A percentile compares a stretch with the other conserved stretches of the same genome.
These are phyloP conservation scores for Ostrea edulis DNA, from an alignment of 1,140 invertebrate species.

Conservation along the genomic window DNA sequence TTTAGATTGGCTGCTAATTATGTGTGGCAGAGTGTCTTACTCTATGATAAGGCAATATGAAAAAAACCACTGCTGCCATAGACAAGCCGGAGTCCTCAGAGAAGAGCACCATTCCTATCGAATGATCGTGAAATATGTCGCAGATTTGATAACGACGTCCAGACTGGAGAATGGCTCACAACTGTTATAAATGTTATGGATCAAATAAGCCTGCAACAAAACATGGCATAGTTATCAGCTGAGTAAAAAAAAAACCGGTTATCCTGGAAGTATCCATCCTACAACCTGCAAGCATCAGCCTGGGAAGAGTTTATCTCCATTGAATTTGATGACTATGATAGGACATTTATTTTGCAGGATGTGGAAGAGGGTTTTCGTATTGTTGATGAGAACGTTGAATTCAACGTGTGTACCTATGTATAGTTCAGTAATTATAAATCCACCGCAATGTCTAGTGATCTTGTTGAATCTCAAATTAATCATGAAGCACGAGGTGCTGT, in stretches of 20 bases:
- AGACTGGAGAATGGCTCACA: constrained; percentile 40
- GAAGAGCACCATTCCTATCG: constrained; percentile 39
- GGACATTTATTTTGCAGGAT: constrained; percentile 36
- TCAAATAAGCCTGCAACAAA: not conserved
- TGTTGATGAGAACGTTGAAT: not conserved
- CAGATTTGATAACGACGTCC: constrained; percentile 15
- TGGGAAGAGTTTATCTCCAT: constrained; percentile 31
- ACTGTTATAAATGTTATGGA: constrained; percentile 40
- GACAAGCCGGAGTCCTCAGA: not conserved
- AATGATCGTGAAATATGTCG: constrained; percentile 48
- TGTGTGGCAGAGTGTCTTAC: constrained; percentile 41
- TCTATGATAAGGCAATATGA: constrained; percentile 44
- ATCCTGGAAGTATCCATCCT: not conserved
- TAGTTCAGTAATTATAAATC: constrained; percentile 50
- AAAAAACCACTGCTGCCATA: not conserved
- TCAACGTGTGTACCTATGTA: not conserved
- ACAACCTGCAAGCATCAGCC: not conserved
- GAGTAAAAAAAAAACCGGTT: not conserved
- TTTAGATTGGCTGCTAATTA: constrained; percentile 37
- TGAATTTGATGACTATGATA: not conserved
- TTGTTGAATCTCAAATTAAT: too few species aligned
- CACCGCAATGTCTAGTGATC: constrained; percentile 19
- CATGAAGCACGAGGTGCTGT: too few species aligned
- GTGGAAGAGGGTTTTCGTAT: constrained; percentile 36
- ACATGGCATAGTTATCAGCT: not conserved